phyloP scores from a whole-genome alignment of 2,888 invertebrate genomes.

The Apamea anceps region DNA sequence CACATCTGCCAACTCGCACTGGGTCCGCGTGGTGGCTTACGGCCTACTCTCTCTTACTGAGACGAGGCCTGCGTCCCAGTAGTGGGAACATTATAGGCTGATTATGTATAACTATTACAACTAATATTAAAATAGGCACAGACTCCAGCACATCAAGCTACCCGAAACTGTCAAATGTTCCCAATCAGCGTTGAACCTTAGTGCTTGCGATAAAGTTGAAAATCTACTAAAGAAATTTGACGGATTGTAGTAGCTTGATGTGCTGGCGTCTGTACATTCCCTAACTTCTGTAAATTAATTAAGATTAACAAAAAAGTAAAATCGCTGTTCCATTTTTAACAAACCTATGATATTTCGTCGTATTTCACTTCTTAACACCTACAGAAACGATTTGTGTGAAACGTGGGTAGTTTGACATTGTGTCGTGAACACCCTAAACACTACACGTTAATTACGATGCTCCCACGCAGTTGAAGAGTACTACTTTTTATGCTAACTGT shows the following conservation, averaged over 20 bases:
- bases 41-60: too few species aligned
- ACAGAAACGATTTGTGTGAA: slow-evolving; percentile 6
- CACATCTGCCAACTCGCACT: too few species aligned
- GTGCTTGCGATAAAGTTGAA: too few species aligned
- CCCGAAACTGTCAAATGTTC: too few species aligned
- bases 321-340: background rate
- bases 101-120: background rate
- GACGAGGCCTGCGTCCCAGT: too few species aligned
- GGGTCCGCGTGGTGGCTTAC: too few species aligned
- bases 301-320: background rate
- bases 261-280: background rate
- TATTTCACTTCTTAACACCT: background rate
- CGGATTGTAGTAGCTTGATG: too few species aligned
- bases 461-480: slow-evolving; percentile 42
- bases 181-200: too few species aligned
- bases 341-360: background rate
- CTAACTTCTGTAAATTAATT: background rate
- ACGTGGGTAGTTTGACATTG: slow-evolving; percentile 34
- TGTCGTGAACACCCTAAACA: slow-evolving; percentile 23
- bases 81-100: too few species aligned
- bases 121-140: background rate
- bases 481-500: slow-evolving; percentile 35
- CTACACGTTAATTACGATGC: slow-evolving; percentile 33
- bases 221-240: too few species aligned
- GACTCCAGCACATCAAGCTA: too few species aligned